Base-by-base conservation (phyloP, 1,140 invertebrate species). In the Psilanteris sp. region DNA sequence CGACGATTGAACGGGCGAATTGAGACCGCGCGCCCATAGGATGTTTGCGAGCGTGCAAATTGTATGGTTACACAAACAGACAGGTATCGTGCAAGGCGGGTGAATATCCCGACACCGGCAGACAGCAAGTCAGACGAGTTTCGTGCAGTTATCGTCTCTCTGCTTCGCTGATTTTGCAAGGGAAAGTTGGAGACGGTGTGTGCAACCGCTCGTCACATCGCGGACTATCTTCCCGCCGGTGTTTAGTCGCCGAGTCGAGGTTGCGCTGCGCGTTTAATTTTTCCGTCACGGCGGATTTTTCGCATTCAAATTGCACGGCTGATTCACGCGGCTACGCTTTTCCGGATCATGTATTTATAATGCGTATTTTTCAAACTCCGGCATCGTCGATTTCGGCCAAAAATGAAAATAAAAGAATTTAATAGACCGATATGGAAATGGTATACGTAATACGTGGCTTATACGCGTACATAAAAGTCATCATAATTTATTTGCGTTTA, bases 151-250 rank as follows among this genome's bases (percentile, higher is more conserved):
- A 80, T 79, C 81, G 52, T 80, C 68, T 79, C 70, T 74, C 76
- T 79, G 81, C 62, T 83, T 70, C 64, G 81, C 68, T 83, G 82
- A 79, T 78, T 71, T 74, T 48, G 77, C 73, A 41, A 76, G 79
- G 50, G 82, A 84, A 85, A 85, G 82, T 85, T 52, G 50, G 71
- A 55, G 78, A 64, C 41, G 36, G 52, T 52, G 71, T 67, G 73
- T 43, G 27, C 73, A 74, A 59, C 59, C 44, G 46, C 66, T 66
- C 43, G 76, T 67, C 52, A 62, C 71, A 48, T 74, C 46, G 27
- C 27, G 48, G 22, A 52, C 55, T 57, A 72, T 62, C 68, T 76
- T 59, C 16, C 48, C 61, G 15, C 52, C 76, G 34, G 67, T 78
- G 77, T 67, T 73, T 55, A 59, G 2, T 5, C 18, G 18, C 18